Percentiles rank a stretch among this genome's conserved stretches.
These are phyloP conservation scores for Bellardia pandia DNA, from an alignment of 2,888 invertebrate species.

Conservation along the genomic window DNA sequence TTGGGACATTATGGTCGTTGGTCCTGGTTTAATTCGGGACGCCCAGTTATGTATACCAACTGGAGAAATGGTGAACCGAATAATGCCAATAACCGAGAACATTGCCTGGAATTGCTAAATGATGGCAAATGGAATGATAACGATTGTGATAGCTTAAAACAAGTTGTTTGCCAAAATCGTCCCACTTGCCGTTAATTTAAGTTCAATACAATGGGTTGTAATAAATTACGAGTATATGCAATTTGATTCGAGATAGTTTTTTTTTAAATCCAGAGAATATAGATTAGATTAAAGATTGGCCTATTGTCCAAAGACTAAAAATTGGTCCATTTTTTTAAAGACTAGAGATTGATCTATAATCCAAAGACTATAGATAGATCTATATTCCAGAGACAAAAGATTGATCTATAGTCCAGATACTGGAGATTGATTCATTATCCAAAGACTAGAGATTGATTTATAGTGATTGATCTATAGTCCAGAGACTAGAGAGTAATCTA, in stretches of 20 bases:
- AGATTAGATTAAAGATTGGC: too few relatives aligned
- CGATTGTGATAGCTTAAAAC: constrained; percentile 20
- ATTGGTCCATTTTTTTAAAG: too few relatives aligned
- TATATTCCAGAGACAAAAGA: not conserved
- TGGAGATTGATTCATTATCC: too few relatives aligned
- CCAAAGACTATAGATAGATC: too few relatives aligned
- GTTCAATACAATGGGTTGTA: too few relatives aligned
- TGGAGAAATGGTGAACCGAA: not conserved
- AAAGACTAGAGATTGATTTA: not conserved
- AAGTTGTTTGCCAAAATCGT: constrained; percentile 50
- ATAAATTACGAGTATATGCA: too few relatives aligned
- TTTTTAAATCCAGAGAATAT: too few relatives aligned
- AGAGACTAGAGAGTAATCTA: not conserved
- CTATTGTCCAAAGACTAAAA: too few relatives aligned
- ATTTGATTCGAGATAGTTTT: too few relatives aligned
- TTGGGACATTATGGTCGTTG: constrained; percentile 39
- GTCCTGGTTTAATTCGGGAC: constrained; percentile 41
- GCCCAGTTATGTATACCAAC: not conserved
- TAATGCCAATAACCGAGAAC: not conserved
- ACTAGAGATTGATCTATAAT: too few relatives aligned
- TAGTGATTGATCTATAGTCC: not conserved
- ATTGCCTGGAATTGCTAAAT: constrained; percentile 27
- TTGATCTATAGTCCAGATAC: not conserved
- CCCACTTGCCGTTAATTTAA: not conserved
- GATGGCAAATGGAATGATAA: constrained; percentile 43